Conservation (phyloP, 2,797 vertebrate species). For the Crypturellus tataupa region DNA sequence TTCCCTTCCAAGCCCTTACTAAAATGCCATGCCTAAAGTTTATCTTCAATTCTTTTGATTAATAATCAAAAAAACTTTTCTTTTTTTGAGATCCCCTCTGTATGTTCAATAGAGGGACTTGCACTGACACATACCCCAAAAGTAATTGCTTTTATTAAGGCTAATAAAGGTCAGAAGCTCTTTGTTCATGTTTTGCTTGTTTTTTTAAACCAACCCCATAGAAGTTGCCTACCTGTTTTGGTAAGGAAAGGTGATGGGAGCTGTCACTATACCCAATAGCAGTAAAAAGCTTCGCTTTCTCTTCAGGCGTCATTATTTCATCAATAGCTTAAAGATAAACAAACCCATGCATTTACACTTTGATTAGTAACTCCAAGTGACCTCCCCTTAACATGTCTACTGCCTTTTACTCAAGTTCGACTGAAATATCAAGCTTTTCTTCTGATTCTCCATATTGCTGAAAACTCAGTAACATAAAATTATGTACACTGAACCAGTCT, state of each 20-base stretch:
- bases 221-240: conserved; percentile 85
- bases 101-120: neutral
- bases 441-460: neutral
- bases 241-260: conserved; percentile 87
- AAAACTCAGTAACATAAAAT: neutral
- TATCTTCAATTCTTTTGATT: neutral
- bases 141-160: neutral
- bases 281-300: conserved; percentile 94
- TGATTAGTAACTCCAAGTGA: neutral
- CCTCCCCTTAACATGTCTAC: neutral
- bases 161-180: neutral
- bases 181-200: neutral
- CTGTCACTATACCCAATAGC: conserved; percentile 97
- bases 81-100: neutral
- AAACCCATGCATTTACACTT: neutral
- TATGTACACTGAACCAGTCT: neutral
- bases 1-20: neutral
- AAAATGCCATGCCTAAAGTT: neutral
- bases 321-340: conserved; percentile 83
- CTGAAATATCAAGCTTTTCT: neutral
- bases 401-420: neutral
- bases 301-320: conserved; percentile 91
- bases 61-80: neutral
- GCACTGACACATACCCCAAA: neutral
- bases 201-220: neutral